A percentile compares a stretch with the other conserved stretches of the same genome.
Evolutionary conservation across 2,113 vertebrate species (phyloP).

Genomic region (Mugil cephalus): DNA sequence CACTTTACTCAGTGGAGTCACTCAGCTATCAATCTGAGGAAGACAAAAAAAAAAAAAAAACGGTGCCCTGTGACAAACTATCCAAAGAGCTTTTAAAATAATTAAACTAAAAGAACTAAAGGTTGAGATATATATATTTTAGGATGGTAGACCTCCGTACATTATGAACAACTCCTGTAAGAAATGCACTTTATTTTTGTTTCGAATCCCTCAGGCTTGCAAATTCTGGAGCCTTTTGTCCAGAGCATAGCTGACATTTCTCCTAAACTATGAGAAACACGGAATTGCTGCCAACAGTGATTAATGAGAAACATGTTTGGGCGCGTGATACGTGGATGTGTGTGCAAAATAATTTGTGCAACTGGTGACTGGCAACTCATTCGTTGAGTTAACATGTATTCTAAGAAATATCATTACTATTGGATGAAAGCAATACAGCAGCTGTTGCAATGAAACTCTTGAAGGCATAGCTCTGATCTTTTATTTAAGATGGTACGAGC

Average conservation of each 20-base stretch:
- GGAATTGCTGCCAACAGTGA: not conserved
- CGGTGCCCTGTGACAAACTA: slow-evolving; percentile 47
- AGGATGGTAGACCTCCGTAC: not conserved
- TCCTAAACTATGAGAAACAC: not conserved
- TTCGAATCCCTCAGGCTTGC: not conserved
- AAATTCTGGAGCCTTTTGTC: not conserved
- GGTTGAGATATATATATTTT: slow-evolving; percentile 23
- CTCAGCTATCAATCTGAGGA: slow-evolving; percentile 36
- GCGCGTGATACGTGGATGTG: not conserved
- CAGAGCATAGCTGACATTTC: not conserved
- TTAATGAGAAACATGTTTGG: not conserved
- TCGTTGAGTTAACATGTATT: not conserved
- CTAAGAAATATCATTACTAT: not conserved
- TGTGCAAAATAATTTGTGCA: not conserved
- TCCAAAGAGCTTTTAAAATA: slow-evolving; percentile 42
- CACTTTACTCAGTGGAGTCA: slow-evolving; percentile 20
- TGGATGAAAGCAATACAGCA: not conserved
- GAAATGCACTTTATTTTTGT: slow-evolving; percentile 8
- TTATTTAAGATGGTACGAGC: not conserved
- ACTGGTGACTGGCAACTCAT: not conserved
- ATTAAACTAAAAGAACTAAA: slow-evolving; percentile 11
- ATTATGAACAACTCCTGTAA: not conserved
- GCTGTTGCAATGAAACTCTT: not conserved
- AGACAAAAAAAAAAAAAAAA: slow-evolving; percentile 30
- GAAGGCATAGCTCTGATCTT: not conserved